These are phyloP conservation scores for Indicator indicator DNA, from an alignment of 2,113 vertebrate genomes.

Conservation along the genomic window DNA sequence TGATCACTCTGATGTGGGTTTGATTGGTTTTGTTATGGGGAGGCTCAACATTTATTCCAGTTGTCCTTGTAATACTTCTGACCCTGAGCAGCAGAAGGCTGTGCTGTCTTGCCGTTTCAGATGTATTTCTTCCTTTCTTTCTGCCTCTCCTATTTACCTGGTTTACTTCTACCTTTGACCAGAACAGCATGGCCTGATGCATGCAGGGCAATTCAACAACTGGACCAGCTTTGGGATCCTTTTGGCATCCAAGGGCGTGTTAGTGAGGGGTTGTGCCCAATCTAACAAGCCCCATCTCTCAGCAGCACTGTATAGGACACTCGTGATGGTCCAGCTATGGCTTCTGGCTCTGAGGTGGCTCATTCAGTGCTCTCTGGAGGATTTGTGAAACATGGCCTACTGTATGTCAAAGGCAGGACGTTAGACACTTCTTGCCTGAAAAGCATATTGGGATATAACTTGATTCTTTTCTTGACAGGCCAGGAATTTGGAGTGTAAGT, in stretches of 20 bases:
- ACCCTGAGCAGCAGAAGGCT: not conserved
- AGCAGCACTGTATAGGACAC: not conserved
- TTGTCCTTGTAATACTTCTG: not conserved
- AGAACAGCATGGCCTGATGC: not conserved
- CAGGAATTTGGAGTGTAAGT: not conserved
- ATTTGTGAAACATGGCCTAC: not conserved
- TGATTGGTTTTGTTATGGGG: not conserved
- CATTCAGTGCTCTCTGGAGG: not conserved
- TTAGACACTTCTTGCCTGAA: not conserved
- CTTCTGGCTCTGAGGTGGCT: not conserved
- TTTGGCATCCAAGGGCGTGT: not conserved
- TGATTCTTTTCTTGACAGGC: not conserved
- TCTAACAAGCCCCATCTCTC: not conserved
- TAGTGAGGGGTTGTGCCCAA: not conserved
- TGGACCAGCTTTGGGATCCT: not conserved
- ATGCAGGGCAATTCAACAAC: not conserved
- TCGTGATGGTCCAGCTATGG: not conserved
- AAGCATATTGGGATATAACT: not conserved
- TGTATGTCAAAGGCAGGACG: not conserved
- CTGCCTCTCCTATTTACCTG: not conserved
- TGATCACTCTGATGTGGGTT: not conserved
- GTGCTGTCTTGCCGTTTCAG: not conserved
- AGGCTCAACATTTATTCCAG: not conserved
- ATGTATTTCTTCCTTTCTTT: not conserved
- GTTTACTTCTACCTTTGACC: not conserved